Base-by-base conservation (phyloP, 2,888 invertebrate genomes). In the Hyalella azteca region DNA sequence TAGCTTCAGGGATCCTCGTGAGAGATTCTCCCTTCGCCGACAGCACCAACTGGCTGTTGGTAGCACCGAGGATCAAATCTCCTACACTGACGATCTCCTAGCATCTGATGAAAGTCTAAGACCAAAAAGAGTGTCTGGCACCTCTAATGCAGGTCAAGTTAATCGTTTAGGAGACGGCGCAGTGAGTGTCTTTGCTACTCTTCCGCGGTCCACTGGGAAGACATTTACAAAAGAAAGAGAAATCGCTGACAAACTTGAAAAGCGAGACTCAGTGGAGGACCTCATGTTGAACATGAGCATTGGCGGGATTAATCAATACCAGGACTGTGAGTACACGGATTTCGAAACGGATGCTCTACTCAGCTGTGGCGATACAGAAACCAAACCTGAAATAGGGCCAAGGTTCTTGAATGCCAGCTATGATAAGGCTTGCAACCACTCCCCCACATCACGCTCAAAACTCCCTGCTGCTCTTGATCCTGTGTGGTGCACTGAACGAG, bases 211-310 rank as follows among this genome's bases (percentile, higher is more conserved):
- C n/a, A 41, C 75, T 45, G 75, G 75, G 0, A 32, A 19, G 9
- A 3, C 13, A 9, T 26, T 26, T 7, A 66, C 11, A 19, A 66
- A 32, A 7, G 66, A 19, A 4, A 11, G 19, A 7, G n/a, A 66
- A 36, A 36, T 66, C 1, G 48, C 48, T 29, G 45, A 50, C 1
- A 50, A 26, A 48, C 54, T 81, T 29, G 75, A 77, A 36, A 73
- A 78, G 4, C 66, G 40, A 15, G 85, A 83, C 49, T 85, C 85
- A 40, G 82, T 85, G 19, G 85, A 85, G 26, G 82, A 83, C 78
- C 73, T 85, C 50, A 85, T 85, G 75, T 66, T 85, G 19, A 83
- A 85, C 54, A 85, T 85, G 81, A 85, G 85, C 73, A 48, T 83
- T 29, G 54, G 77, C 78, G 78, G 81, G 9, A 48, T 54, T n/a